A percentile compares a stretch with the other conserved stretches of the same genome.
phyloP scores from a whole-genome alignment of 2,113 vertebrate genomes.

The Macaca fascicularis region DNA sequence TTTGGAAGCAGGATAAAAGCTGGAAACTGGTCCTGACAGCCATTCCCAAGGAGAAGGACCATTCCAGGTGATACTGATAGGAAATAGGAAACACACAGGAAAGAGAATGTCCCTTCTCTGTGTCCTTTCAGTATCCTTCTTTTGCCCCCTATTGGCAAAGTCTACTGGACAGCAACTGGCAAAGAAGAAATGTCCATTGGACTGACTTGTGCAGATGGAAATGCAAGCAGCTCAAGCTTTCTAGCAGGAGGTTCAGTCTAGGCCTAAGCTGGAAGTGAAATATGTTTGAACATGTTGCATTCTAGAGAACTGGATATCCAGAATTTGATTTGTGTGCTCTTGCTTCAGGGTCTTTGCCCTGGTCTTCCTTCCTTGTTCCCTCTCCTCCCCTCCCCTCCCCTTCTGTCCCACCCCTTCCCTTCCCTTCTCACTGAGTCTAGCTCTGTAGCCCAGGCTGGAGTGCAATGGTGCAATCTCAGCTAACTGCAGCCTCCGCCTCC shows the following conservation, averaged over 20 bases:
- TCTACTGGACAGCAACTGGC: background rate
- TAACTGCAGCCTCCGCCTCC: too few relatives aligned
- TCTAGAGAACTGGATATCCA: background rate
- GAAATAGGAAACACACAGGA: background rate
- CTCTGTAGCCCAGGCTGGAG: too few relatives aligned
- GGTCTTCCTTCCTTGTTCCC: too few relatives aligned
- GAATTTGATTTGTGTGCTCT: background rate
- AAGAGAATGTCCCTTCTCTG: background rate
- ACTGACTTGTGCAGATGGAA: background rate
- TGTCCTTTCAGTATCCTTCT: background rate
- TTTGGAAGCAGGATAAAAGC: background rate
- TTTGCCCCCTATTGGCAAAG: fast-evolving
- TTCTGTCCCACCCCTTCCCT: too few relatives aligned
- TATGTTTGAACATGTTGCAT: background rate
- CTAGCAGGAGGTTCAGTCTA: background rate
- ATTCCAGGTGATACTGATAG: background rate
- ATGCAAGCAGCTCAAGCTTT: background rate
- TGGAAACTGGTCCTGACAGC: background rate
- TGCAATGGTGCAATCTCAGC: too few relatives aligned
- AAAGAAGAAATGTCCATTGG: background rate
- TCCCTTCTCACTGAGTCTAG: too few relatives aligned
- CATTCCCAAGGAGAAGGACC: background rate
- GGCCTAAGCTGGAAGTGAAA: background rate
- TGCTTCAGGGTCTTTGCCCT: background rate
- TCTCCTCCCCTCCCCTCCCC: too few relatives aligned